A percentile compares a stretch with the other conserved stretches of the same genome.
Conservation (phyloP, 2,797 vertebrate species). For the Heteromormyrus szaboi region DNA sequence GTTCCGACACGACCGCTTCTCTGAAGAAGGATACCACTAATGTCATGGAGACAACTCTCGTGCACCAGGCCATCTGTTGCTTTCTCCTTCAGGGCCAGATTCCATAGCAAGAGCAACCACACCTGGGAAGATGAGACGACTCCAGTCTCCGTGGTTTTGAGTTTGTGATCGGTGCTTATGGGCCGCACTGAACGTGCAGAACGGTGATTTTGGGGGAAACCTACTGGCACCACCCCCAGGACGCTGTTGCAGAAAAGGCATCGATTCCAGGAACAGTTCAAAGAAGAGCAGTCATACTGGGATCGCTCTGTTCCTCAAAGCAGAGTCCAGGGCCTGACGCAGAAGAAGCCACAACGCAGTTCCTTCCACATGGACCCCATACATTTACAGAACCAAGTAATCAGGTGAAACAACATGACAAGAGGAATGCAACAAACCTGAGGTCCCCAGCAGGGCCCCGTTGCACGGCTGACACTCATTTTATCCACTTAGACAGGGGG, state of each 20-base stretch:
- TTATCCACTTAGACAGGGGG: not conserved
- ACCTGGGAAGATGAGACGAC: not conserved
- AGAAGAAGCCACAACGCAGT: not conserved
- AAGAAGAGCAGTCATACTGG: not conserved
- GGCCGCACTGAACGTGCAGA: not conserved
- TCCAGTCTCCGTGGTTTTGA: not conserved
- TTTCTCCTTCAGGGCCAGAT: not conserved
- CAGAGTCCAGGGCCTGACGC: not conserved
- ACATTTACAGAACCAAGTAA: not conserved
- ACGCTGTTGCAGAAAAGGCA: not conserved
- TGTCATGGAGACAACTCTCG: not conserved
- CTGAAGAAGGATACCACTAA: not conserved
- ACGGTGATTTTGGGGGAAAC: not conserved
- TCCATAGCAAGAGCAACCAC: not conserved
- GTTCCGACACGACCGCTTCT: conserved; percentile 6
- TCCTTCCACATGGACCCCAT: not conserved
- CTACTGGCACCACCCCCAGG: not conserved
- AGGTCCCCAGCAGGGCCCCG: not conserved
- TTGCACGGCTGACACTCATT: not conserved
- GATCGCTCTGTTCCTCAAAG: conserved; percentile 8
- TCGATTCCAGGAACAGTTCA: not conserved
- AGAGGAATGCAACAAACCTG: not conserved
- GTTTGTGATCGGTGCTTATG: not conserved
- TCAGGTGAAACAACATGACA: not conserved
- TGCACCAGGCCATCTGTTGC: not conserved